Base-by-base conservation (phyloP, 2,797 vertebrate species). In the Liparis tanakae region DNA sequence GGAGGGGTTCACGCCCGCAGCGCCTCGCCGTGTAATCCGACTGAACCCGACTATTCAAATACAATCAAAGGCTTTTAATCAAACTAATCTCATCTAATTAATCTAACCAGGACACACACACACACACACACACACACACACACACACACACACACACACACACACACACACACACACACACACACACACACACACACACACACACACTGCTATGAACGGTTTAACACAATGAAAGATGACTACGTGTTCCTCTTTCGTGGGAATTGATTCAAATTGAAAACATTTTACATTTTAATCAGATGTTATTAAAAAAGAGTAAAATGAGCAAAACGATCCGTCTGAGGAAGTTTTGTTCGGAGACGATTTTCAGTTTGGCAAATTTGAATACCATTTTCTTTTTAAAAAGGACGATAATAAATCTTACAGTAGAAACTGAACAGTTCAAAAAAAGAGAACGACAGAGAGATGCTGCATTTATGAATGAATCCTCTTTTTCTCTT, bases 81-180 rank as follows among this genome's bases (percentile, higher is more conserved):
- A 90, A 88, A 82, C 76, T 88, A 88, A 92, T 92, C 82, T 89
- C 63, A 83, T 87, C 81, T 83, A 82, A 88, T 91, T 91, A 85
- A 88, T 89, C 84, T n/a, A n/a, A n/a, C n/a, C n/a, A n/a, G n/a
- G n/a, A n/a, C n/a, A n/a, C n/a, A n/a, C n/a, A n/a, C n/a, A n/a
- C n/a, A n/a, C n/a, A n/a, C n/a, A n/a, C n/a, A n/a, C n/a, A n/a
- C n/a, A n/a, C n/a, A n/a, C n/a, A n/a, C n/a, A n/a, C n/a, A n/a
- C n/a, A n/a, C n/a, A n/a, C n/a, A n/a, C n/a, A n/a, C n/a, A n/a
- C n/a, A n/a, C n/a, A n/a, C n/a, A n/a, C n/a, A n/a, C n/a, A n/a
- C n/a, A n/a, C n/a, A n/a, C n/a, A n/a, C n/a, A n/a, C n/a, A n/a
- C n/a, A n/a, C n/a, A n/a, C n/a, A n/a, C n/a, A n/a, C n/a, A n/a